Percentiles rank a stretch among this genome's conserved stretches.
Evolutionary conservation across 1,140 invertebrate species (phyloP).

Genomic region (Papilio polytes): DNA sequence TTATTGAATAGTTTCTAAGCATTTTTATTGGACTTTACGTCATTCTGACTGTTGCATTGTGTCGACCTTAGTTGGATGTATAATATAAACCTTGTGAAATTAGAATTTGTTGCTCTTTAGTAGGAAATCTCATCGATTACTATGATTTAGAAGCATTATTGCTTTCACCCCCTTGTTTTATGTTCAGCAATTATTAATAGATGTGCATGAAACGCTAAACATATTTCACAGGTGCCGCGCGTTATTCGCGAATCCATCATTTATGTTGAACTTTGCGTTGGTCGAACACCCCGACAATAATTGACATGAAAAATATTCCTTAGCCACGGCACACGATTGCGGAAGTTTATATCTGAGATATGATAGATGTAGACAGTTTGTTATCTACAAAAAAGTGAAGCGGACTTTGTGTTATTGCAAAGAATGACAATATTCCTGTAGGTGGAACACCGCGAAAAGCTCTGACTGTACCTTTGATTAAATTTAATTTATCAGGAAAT

Average conservation of each 20-base stretch:
- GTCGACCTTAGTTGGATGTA: not conserved
- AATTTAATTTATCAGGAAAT: not conserved
- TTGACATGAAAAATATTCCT: conserved; percentile 31
- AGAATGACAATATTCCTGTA: no score
- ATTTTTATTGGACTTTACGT: not conserved
- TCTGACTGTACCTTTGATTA: not conserved
- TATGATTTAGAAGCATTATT: not conserved
- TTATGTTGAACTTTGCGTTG: conserved; percentile 27
- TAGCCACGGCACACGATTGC: not conserved
- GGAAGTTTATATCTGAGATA: conserved; percentile 2
- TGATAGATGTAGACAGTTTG: conserved; percentile 12
- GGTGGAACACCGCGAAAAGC: no score
- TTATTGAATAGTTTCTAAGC: not conserved
- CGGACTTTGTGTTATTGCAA: no score
- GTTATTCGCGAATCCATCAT: conserved; percentile 41
- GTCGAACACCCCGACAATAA: conserved; percentile 1
- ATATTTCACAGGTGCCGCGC: conserved; percentile 40
- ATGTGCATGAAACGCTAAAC: not conserved
- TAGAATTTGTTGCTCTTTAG: no score
- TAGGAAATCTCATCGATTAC: no score
- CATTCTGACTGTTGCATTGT: not conserved
- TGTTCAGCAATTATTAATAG: not conserved
- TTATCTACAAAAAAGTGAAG: not conserved
- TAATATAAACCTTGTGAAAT: no score
- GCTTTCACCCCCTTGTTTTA: not conserved